Evolutionary conservation across 2,113 vertebrate genomes (phyloP), one percentile per base, ranked within the genome.

Genomic region (Bagarius yarrelli): DNA sequence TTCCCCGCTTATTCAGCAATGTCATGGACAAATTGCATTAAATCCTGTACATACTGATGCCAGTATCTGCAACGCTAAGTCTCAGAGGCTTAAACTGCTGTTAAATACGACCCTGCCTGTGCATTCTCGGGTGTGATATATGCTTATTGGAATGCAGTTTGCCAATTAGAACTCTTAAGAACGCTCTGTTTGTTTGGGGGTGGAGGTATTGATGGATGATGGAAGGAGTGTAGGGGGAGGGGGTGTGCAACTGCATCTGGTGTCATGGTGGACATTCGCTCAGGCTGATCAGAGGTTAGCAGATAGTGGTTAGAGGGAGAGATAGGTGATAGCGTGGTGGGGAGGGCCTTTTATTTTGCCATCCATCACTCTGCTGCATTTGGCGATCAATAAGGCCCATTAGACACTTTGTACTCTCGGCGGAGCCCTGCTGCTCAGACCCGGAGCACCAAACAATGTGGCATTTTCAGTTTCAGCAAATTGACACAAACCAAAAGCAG

Each of bases 311-410:
- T 71, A 19, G 57, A 8, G 83, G 67, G 71, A 69, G 47, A 34
- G 66, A 53, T 34, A 13, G 44, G 18, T 30, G 40, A 15, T 5
- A n/a, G n/a, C 63, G 60, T 21, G 36, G 55, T 21, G 83, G n/a
- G 56, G 74, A 44, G 69, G 74, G 67, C 81, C 79, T 84, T 83
- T 86, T 89, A 83, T 83, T 85, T 83, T 76, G 36, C 83, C 79
- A 88, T 89, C 84, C 83, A 80, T 89, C 88, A 86, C 83, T 76
- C 23, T 50, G 44, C 69, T 56, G 25, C 61, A 67, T 82, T 78
- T 56, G 83, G 27, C 44, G 84, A 87, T 89, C 88, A 85, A 89
- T 88, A 87, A 75, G 76, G 47, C 76, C 83, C 85, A 86, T 87
- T 88, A 89, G 87, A 82, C 72, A 72, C 60, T 81, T 74, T 83